Percentiles rank a stretch among this genome's conserved stretches.
Conservation (phyloP, 2,888 invertebrate genomes). For the Caenorhabditis afra region DNA sequence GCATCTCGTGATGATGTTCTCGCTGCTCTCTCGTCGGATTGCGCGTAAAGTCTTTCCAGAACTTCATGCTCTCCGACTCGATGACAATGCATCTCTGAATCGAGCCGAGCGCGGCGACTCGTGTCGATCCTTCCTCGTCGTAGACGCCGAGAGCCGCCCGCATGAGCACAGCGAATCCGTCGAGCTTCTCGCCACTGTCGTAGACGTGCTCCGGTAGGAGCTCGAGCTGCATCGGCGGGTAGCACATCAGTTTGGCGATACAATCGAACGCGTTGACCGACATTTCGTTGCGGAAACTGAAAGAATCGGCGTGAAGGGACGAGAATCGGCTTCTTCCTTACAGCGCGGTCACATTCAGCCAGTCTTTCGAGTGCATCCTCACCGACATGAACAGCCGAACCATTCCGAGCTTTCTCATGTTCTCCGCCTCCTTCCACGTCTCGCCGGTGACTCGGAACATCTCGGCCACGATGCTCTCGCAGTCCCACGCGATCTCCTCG, state of each 20-base stretch:
- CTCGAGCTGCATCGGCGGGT: slow-evolving; percentile 19
- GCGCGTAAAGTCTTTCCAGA: no score
- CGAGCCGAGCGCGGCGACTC: slow-evolving; percentile 30
- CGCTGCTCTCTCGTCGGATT: no score
- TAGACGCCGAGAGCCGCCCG: slow-evolving; percentile 5
- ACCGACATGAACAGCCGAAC: slow-evolving; percentile 87
- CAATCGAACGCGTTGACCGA: slow-evolving; percentile 15
- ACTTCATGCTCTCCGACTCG: slow-evolving; percentile 18
- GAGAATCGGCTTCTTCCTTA: background rate
- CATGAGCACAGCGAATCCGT: slow-evolving; percentile 18
- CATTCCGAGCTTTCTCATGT: slow-evolving; percentile 89
- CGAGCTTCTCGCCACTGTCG: background rate
- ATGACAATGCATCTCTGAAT: slow-evolving; percentile 21
- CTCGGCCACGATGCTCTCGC: slow-evolving; percentile 89
- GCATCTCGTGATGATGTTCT: no score
- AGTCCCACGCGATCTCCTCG: slow-evolving; percentile 90
- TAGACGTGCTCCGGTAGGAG: slow-evolving; percentile 9
- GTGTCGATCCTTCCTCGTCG: slow-evolving; percentile 10
- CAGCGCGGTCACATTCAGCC: slow-evolving; percentile 20
- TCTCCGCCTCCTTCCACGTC: slow-evolving; percentile 91
- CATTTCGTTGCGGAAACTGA: slow-evolving; percentile 29
- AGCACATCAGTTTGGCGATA: slow-evolving; percentile 30
- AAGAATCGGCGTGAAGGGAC: background rate
- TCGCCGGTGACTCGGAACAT: slow-evolving; percentile 77
- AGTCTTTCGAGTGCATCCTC: slow-evolving; percentile 82